Conservation (phyloP, 92 coral and sea anemone species). For the Parazoanthus darwini region DNA sequence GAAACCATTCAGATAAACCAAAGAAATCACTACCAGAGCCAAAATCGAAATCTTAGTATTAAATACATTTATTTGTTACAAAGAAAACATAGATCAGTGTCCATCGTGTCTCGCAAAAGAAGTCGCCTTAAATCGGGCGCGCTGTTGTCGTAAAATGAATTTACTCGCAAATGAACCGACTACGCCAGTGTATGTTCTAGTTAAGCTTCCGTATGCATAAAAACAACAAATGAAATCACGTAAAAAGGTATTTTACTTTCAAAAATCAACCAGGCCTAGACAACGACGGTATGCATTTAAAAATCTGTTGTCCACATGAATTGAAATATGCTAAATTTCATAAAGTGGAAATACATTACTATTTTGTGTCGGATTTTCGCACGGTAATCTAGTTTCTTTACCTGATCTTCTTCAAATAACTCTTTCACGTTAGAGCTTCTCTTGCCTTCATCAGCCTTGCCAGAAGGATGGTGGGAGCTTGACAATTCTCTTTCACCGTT, state of each 20-base stretch:
- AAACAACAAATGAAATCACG: not conserved
- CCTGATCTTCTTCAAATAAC: constrained; percentile 42
- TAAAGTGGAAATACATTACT: constrained; percentile 11
- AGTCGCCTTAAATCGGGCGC: constrained; percentile 21
- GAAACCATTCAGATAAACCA: not conserved
- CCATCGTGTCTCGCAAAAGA: not conserved
- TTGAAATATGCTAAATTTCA: constrained; percentile 8
- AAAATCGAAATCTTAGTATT: not conserved
- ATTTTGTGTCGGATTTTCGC: not conserved
- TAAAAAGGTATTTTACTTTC: not conserved
- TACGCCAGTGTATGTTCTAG: not conserved
- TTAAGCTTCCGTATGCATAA: not conserved
- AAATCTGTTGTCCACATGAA: not conserved
- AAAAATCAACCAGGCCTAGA: not conserved
- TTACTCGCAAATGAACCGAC: constrained; percentile 24
- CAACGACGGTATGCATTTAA: constrained; percentile 40
- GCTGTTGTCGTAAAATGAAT: constrained; percentile 30
- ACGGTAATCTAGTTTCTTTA: constrained; percentile 2
- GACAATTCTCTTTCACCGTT: constrained; percentile 29
- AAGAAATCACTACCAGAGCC: not conserved
- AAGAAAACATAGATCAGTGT: not conserved
- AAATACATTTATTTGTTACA: not conserved
- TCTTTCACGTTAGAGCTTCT: constrained; percentile 32
- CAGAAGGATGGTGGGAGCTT: constrained; percentile 7
- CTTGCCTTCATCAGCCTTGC: constrained; percentile 8